Conservation (phyloP, 30 jellyfish, hydroid and myxozoan genomes). For the Aurelia coerulea region DNA sequence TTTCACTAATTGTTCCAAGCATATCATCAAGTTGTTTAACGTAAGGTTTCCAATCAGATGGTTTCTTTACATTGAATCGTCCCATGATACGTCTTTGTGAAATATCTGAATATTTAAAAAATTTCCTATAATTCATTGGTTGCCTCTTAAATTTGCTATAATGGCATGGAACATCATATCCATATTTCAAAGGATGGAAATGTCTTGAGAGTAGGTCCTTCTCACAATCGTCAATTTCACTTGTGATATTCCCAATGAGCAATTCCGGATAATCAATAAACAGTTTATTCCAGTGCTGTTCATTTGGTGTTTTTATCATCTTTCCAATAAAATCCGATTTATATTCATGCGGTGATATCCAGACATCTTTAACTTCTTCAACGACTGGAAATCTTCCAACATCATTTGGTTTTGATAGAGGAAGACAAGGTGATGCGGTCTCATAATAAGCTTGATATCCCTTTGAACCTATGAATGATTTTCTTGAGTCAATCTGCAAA, state of each 20-base stretch:
- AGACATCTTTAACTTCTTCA: slow-evolving; percentile 34
- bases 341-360: slow-evolving; percentile 41
- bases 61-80: slow-evolving; percentile 8
- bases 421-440: slow-evolving; percentile 8
- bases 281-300: slow-evolving; percentile 29
- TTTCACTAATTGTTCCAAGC: slow-evolving; percentile 44
- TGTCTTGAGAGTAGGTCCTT: slow-evolving; percentile 21
- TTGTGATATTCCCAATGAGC: slow-evolving; percentile 15
- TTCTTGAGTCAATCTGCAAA: slow-evolving; percentile 20
- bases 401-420: slow-evolving; percentile 21
- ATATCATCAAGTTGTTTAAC: slow-evolving; percentile 14
- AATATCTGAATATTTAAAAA: background rate
- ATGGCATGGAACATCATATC: slow-evolving; percentile 23
- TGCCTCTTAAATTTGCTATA: background rate
- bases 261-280: slow-evolving; percentile 39
- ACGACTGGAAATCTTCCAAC: background rate
- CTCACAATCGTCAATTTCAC: background rate
- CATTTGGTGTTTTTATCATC: slow-evolving; percentile 19
- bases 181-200: slow-evolving; percentile 55
- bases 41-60: background rate
- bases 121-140: slow-evolving; percentile 31
- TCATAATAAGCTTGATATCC: background rate
- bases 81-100: slow-evolving; percentile 6
- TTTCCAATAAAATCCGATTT: background rate
- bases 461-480: background rate